phyloP scores from a whole-genome alignment of 2,888 invertebrate species.

The Diogma glabrata region DNA sequence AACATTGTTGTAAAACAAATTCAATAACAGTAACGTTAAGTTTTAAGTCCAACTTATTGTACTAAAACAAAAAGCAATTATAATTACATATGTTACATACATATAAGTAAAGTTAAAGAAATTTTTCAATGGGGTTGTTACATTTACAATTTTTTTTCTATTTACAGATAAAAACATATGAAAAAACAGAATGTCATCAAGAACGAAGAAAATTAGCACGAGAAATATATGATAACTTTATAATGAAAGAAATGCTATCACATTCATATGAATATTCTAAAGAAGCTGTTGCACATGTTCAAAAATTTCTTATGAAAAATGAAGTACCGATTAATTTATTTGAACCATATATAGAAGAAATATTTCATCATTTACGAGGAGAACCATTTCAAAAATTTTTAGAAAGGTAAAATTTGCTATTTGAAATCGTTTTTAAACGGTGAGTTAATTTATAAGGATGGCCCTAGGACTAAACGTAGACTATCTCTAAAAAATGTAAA shows the following conservation, averaged over 20 bases:
- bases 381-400: constrained; percentile 96
- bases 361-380: constrained; percentile 92
- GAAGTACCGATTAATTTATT: constrained; percentile 95
- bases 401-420: constrained; percentile 77
- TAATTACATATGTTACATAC: too few species aligned
- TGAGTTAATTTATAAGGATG: not conserved
- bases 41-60: too few species aligned
- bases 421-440: not conserved
- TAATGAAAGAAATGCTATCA: constrained; percentile 98
- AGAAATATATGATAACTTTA: constrained; percentile 99
- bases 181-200: constrained; percentile 95
- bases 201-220: constrained; percentile 89
- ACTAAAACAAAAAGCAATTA: too few species aligned
- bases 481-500: too few species aligned
- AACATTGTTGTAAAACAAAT: too few species aligned
- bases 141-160: too few species aligned
- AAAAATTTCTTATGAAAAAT: constrained; percentile 93
- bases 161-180: constrained; percentile 92
- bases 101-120: too few species aligned
- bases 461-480: not conserved
- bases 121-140: too few species aligned
- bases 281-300: constrained; percentile 94
- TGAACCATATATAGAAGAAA: constrained; percentile 99
- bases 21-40: too few species aligned
- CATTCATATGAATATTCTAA: constrained; percentile 98